Conservation (phyloP, 2,888 invertebrate genomes). For the Nezara viridula region DNA sequence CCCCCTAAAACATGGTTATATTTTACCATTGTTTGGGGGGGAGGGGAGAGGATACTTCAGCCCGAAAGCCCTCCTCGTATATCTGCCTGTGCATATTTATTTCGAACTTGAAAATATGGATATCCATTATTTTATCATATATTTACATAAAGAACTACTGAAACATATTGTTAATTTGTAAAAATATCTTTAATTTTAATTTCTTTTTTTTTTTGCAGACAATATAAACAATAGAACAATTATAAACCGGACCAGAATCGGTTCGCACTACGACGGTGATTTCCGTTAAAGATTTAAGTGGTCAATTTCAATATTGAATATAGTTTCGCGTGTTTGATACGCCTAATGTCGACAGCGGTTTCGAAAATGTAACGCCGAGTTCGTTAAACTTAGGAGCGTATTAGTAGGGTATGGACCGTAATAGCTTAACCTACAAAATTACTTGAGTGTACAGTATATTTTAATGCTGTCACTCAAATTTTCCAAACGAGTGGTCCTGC, state of each 20-base stretch:
- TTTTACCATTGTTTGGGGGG: too few relatives aligned
- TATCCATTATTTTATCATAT: too few relatives aligned
- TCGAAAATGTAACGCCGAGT: conserved; percentile 32
- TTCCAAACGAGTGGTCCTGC: background rate
- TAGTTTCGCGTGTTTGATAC: conserved; percentile 7
- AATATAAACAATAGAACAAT: too few relatives aligned
- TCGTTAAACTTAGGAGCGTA: background rate
- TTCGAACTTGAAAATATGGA: too few relatives aligned
- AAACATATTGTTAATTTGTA: too few relatives aligned
- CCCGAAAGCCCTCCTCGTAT: too few relatives aligned
- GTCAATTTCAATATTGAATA: conserved; percentile 34
- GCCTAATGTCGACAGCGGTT: conserved; percentile 36
- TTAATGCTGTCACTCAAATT: conserved; percentile 26
- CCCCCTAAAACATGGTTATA: too few relatives aligned
- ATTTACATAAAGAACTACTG: too few relatives aligned
- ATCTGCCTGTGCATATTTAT: too few relatives aligned
- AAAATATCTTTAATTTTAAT: too few relatives aligned
- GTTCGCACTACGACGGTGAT: background rate
- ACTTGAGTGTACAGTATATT: conserved; percentile 27
- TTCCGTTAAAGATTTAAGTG: conserved; percentile 28
- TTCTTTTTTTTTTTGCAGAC: too few relatives aligned
- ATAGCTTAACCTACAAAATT: background rate
- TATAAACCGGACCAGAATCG: background rate
- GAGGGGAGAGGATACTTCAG: too few relatives aligned
- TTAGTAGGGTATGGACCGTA: background rate